Evolutionary conservation across 2,888 invertebrate genomes (phyloP).

Genomic region (Leptinotarsa rubiginosa): DNA sequence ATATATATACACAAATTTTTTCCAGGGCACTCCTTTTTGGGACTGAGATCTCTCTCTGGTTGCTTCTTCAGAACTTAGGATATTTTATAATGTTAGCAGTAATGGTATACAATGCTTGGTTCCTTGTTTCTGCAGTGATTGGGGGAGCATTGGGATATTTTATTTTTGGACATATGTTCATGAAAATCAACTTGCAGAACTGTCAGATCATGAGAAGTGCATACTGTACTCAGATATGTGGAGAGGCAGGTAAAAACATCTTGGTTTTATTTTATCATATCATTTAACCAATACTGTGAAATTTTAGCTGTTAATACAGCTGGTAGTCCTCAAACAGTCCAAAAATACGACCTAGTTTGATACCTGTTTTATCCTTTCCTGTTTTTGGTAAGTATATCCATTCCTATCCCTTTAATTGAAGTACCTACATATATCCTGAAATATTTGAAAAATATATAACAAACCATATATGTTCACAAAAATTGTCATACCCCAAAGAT

Average conservation of each 20-base stretch:
- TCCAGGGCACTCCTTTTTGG: conserved; percentile 60
- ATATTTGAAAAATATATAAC: no score
- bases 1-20: conserved; percentile 32
- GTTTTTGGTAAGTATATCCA: conserved; percentile 22
- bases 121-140: conserved; percentile 73
- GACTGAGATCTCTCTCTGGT: conserved; percentile 61
- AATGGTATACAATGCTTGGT: conserved; percentile 80
- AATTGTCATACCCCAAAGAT: neutral
- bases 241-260: conserved; percentile 65
- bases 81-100: conserved; percentile 80
- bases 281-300: conserved; percentile 3
- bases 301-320: conserved; percentile 45
- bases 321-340: conserved; percentile 46
- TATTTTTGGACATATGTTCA: conserved; percentile 69
- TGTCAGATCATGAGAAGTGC: conserved; percentile 66
- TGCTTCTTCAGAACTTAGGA: conserved; percentile 68
- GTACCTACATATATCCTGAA: neutral
- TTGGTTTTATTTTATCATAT: conserved; percentile 15
- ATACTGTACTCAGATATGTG: conserved; percentile 65
- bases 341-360: conserved; percentile 49
- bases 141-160: conserved; percentile 74
- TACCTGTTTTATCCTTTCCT: conserved; percentile 27
- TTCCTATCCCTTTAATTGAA: neutral
- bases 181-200: conserved; percentile 69
- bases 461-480: no score